A percentile compares a stretch with the other conserved stretches of the same genome.
These are phyloP conservation scores for Chrysochloris asiatica DNA, from an alignment of 2,113 vertebrate genomes.

Conservation along the genomic window DNA sequence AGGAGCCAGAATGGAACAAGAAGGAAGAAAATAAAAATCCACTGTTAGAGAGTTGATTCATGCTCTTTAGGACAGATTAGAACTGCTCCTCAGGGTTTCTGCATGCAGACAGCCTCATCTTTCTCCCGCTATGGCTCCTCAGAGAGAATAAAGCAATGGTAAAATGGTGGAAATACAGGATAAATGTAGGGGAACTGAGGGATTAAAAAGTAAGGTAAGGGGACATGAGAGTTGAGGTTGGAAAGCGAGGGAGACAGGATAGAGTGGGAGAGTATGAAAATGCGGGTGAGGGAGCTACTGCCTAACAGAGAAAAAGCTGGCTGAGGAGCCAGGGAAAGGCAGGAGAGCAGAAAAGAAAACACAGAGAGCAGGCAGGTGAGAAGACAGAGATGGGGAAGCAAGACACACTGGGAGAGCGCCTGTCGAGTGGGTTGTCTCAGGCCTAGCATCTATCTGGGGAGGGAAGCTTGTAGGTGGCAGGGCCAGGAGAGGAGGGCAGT, in stretches of 20 bases:
- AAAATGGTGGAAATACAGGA: background rate
- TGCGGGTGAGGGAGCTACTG: background rate
- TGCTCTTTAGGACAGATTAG: no score
- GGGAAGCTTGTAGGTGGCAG: background rate
- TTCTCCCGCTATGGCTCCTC: no score
- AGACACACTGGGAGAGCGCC: background rate
- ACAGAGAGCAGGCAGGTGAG: background rate
- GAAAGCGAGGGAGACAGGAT: background rate
- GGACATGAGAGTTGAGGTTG: background rate
- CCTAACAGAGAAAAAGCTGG: background rate
- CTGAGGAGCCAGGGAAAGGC: background rate
- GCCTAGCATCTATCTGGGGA: background rate
- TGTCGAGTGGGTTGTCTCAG: rapidly evolving
- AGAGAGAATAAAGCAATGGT: background rate
- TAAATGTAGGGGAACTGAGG: background rate
- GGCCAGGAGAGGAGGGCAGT: background rate
- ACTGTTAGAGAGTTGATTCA: no score
- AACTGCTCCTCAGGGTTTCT: no score
- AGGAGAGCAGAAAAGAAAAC: background rate
- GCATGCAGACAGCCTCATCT: no score
- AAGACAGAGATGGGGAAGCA: rapidly evolving
- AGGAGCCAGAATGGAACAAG: background rate
- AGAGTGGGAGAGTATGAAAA: background rate
- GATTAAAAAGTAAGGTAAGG: background rate
- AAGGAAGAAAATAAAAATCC: no score